Percentiles rank a stretch among this genome's conserved stretches.
These are phyloP conservation scores for Tenthredo livida DNA, from an alignment of 2,888 invertebrate genomes.

Conservation along the genomic window DNA sequence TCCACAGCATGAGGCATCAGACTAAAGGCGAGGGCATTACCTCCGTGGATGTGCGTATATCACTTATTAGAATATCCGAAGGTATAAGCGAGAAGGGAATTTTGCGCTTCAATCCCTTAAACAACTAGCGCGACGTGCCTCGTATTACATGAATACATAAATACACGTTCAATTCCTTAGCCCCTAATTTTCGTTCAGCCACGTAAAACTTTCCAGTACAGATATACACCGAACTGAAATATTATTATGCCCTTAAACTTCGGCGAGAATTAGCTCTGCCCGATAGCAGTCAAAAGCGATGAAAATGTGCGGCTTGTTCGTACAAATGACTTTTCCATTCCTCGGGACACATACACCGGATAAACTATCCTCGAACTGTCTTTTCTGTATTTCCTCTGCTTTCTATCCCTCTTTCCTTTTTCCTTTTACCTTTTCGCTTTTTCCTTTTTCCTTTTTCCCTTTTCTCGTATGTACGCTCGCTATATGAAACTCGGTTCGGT, in stretches of 20 bases:
- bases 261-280: neutral
- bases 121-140: constrained; percentile 46
- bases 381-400: constrained; percentile 35
- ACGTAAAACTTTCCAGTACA: neutral
- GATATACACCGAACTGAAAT: neutral
- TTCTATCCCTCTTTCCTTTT: neutral
- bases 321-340: constrained; percentile 46
- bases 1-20: neutral
- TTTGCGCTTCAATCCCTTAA: constrained; percentile 40
- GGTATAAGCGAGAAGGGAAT: constrained; percentile 39
- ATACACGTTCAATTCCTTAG: constrained; percentile 40
- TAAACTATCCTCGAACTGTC: constrained; percentile 49
- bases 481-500: constrained; percentile 13
- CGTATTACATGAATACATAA: constrained; percentile 48
- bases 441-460: neutral
- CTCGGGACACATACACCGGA: constrained; percentile 40
- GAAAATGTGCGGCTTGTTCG: constrained; percentile 34
- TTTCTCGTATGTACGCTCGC: constrained; percentile 17
- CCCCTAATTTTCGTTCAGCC: constrained; percentile 1
- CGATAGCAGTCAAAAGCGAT: constrained; percentile 37
- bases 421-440: neutral
- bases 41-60: constrained; percentile 5
- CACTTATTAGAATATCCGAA: constrained; percentile 40
- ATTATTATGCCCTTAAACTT: constrained; percentile 1
- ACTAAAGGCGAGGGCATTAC: constrained; percentile 18